phyloP scores from a whole-genome alignment of 1,140 invertebrate species.

The Nilaparvata lugens region DNA sequence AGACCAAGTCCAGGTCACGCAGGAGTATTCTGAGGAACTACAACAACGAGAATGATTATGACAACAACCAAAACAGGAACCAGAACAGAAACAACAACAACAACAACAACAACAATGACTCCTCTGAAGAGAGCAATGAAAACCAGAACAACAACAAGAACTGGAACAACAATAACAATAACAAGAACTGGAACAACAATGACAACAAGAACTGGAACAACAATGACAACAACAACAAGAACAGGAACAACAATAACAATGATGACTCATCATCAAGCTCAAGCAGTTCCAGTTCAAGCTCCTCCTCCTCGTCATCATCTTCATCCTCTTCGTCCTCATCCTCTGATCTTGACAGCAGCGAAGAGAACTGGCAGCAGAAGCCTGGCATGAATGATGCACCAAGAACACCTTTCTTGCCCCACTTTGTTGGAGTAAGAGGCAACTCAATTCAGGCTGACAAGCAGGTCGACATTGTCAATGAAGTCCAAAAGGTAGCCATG shows the following conservation, averaged over 20 bases:
- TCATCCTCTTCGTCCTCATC: slow-evolving; percentile 6
- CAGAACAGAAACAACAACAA: background rate
- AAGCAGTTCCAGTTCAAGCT: slow-evolving; percentile 19
- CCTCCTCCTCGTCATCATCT: slow-evolving; percentile 21
- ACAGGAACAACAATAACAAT: too few relatives aligned
- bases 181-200: background rate
- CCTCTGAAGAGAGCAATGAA: slow-evolving; percentile 22
- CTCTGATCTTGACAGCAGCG: slow-evolving; percentile 25
- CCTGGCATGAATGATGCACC: slow-evolving; percentile 38
- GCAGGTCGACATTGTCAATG: slow-evolving; percentile 32
- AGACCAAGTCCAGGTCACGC: too few relatives aligned
- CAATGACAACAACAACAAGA: too few relatives aligned
- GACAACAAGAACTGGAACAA: slow-evolving; percentile 5
- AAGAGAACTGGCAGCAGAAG: slow-evolving; percentile 33
- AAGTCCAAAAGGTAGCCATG: slow-evolving; percentile 39
- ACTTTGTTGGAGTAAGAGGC: slow-evolving; percentile 42
- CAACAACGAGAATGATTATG: too few relatives aligned
- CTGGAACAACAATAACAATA: background rate
- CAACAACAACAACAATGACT: background rate
- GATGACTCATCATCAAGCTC: slow-evolving; percentile 24
- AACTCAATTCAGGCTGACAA: slow-evolving; percentile 34
- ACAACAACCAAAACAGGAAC: too few relatives aligned
- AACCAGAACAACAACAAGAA: too few relatives aligned
- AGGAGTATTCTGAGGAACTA: too few relatives aligned
- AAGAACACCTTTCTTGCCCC: slow-evolving; percentile 39